These are phyloP conservation scores for Orcinus orca DNA, from an alignment of 2,113 vertebrate species.

Conservation along the genomic window DNA sequence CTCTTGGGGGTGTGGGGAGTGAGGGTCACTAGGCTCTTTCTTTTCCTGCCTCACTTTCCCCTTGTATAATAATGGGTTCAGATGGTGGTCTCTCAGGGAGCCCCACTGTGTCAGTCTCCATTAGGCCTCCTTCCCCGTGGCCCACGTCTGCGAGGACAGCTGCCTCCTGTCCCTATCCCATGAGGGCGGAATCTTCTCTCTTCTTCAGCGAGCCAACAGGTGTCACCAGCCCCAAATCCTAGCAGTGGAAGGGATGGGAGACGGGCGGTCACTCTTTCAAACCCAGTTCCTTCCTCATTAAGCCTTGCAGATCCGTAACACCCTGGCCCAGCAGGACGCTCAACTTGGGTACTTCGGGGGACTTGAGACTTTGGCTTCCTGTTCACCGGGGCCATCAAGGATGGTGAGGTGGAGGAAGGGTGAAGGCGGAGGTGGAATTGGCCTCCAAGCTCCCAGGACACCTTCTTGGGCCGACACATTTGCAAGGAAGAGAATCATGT, in stretches of 20 bases:
- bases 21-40: not conserved
- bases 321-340: not conserved
- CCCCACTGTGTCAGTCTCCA: not conserved
- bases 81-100: not conserved
- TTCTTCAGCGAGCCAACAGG: not conserved
- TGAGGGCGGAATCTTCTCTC: not conserved
- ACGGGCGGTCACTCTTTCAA: not conserved
- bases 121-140: not conserved
- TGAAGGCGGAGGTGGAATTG: not conserved
- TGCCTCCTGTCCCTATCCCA: rapidly evolving
- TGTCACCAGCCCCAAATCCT: not conserved
- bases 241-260: not conserved
- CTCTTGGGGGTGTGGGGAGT: not conserved
- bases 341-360: not conserved
- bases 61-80: not conserved
- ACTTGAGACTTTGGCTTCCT: not conserved
- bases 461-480: not conserved
- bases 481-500: not conserved
- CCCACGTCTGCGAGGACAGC: not conserved
- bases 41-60: not conserved
- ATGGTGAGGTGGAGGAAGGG: not conserved
- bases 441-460: not conserved
- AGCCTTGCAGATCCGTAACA: not conserved
- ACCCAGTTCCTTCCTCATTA: not conserved
- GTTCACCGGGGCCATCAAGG: not conserved